phyloP scores from a whole-genome alignment of 2,888 invertebrate genomes.

The Mythimna vitellina region DNA sequence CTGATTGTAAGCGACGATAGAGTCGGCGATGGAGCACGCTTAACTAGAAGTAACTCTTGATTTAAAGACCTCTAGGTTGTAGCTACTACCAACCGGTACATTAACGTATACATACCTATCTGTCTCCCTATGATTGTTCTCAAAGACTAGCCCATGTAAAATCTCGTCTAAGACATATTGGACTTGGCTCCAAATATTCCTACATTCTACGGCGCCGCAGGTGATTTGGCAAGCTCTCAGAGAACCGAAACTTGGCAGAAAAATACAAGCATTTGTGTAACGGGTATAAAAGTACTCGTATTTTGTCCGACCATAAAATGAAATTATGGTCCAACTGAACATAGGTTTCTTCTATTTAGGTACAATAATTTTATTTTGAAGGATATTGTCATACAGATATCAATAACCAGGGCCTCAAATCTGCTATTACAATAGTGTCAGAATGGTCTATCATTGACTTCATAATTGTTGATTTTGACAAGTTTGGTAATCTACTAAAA shows the following conservation, averaged over 20 bases:
- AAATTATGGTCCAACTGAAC: constrained; percentile 16
- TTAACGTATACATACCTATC: neutral
- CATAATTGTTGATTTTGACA: too few species aligned
- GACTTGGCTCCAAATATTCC: constrained; percentile 48
- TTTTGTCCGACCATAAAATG: constrained; percentile 17
- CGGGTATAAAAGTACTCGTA: constrained; percentile 18
- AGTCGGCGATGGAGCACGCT: too few species aligned
- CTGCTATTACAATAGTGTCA: too few species aligned
- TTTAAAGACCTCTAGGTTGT: too few species aligned
- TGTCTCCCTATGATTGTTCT: neutral
- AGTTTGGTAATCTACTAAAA: too few species aligned
- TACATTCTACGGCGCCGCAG: constrained; percentile 35
- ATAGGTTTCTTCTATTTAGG: neutral
- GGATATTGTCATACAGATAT: neutral
- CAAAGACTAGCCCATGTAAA: constrained; percentile 10
- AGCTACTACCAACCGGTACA: too few species aligned
- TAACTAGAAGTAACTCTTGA: too few species aligned
- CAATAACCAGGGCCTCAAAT: too few species aligned
- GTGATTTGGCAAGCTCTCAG: constrained; percentile 57
- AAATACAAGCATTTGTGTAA: constrained; percentile 37
- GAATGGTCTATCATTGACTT: too few species aligned
- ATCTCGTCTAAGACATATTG: constrained; percentile 7
- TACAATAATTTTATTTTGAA: neutral
- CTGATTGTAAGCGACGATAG: too few species aligned
- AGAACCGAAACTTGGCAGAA: constrained; percentile 53